A percentile compares a stretch with the other conserved stretches of the same genome.
phyloP scores from a whole-genome alignment of 2,888 invertebrate species.

The Plagodis pulveraria region DNA sequence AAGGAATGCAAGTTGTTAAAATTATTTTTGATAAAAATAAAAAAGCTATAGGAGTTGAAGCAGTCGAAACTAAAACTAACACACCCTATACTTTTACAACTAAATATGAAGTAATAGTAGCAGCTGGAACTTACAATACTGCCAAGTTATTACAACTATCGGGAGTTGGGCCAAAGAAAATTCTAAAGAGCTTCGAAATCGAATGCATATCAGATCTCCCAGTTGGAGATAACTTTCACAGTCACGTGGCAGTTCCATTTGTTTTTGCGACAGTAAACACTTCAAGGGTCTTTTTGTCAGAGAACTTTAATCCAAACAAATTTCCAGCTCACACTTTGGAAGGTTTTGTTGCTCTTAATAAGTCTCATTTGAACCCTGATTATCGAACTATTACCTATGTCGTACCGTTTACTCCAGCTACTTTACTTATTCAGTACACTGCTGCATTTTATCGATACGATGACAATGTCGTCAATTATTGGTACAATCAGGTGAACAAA shows the following conservation, averaged over 20 bases:
- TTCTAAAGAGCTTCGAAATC: constrained; percentile 36
- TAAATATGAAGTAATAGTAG: constrained; percentile 69
- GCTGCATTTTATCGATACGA: constrained; percentile 1
- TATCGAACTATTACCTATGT: constrained; percentile 1
- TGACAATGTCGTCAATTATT: constrained; percentile 2
- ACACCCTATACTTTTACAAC: constrained; percentile 45
- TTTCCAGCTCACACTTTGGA: constrained; percentile 1
- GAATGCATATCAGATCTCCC: background rate
- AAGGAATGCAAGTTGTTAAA: constrained; percentile 70
- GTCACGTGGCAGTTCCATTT: background rate
- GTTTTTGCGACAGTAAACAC: constrained; percentile 3
- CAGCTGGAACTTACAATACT: constrained; percentile 52
- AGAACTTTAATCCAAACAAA: background rate
- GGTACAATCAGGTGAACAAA: background rate
- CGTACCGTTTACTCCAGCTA: constrained; percentile 1
- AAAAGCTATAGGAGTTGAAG: constrained; percentile 66
- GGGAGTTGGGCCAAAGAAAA: constrained; percentile 19
- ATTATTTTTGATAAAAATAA: constrained; percentile 72
- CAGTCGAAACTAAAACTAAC: constrained; percentile 46
- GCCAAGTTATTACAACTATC: constrained; percentile 15
- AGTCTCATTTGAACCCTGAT: constrained; percentile 2
- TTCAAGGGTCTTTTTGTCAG: background rate
- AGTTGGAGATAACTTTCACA: constrained; percentile 7
- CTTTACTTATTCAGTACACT: background rate
- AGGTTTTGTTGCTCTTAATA: constrained; percentile 6